Conservation (phyloP, 2,113 vertebrate species). For the Atlantisia rogersi region DNA sequence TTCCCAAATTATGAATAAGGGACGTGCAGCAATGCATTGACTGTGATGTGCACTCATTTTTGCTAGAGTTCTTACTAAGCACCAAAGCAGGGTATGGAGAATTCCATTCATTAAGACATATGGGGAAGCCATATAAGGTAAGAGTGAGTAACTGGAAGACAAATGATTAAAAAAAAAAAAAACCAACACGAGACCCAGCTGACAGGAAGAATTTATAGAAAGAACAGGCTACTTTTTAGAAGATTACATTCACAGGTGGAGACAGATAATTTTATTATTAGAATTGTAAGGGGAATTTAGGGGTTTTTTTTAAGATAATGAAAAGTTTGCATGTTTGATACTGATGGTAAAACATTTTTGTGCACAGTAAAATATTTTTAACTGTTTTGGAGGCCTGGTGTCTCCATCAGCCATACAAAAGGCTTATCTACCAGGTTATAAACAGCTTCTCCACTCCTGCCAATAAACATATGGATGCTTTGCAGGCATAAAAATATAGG, state of each 20-base stretch:
- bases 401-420: background rate
- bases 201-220: slow-evolving; percentile 24
- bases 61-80: background rate
- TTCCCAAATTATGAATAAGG: background rate
- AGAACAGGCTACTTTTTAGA: background rate
- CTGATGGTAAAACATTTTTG: background rate
- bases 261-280: background rate
- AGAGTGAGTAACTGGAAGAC: background rate
- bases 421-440: background rate
- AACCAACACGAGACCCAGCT: background rate
- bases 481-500: background rate
- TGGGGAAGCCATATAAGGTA: background rate
- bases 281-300: background rate
- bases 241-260: background rate
- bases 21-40: background rate
- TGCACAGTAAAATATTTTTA: background rate
- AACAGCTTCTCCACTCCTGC: background rate
- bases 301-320: background rate
- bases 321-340: background rate
- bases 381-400: background rate
- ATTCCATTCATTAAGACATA: background rate
- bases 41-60: background rate
- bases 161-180: background rate
- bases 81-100: background rate
- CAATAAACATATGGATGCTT: background rate